Percentiles rank a stretch among this genome's conserved stretches.
phyloP scores from a whole-genome alignment of 92 coral and sea anemone genomes.

The Pocillopora meandrina region DNA sequence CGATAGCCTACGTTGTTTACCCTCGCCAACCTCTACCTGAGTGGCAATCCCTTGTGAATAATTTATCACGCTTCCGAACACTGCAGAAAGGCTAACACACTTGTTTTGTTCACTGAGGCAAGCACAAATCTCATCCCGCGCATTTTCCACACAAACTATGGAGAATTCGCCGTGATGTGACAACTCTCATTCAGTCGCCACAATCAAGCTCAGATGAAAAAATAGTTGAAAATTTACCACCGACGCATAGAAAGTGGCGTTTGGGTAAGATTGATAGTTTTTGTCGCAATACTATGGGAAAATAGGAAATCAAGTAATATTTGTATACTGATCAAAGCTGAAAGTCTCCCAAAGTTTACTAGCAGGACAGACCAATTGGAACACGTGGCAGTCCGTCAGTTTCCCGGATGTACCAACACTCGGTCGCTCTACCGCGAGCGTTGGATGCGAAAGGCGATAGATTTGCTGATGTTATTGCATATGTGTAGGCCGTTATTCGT shows the following conservation, averaged over 20 bases:
- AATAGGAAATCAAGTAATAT: not conserved
- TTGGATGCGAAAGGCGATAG: not conserved
- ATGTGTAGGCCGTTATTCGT: constrained; percentile 31
- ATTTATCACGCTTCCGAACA: constrained; percentile 4
- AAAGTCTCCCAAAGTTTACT: constrained; percentile 48
- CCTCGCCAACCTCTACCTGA: constrained; percentile 16
- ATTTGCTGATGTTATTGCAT: constrained; percentile 42
- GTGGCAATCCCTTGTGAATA: constrained; percentile 26
- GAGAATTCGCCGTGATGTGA: not conserved
- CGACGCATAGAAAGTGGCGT: not conserved
- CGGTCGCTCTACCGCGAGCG: constrained; percentile 27
- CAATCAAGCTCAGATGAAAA: too few species aligned
- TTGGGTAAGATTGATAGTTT: not conserved
- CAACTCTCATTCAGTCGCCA: too few species aligned
- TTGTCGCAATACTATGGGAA: too few species aligned
- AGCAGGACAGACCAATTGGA: constrained; percentile 77
- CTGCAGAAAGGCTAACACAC: constrained; percentile 17
- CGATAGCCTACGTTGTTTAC: constrained; percentile 25
- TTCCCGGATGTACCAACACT: constrained; percentile 92
- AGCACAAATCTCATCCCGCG: constrained; percentile 27
- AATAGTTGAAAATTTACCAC: too few species aligned
- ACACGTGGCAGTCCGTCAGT: constrained; percentile 80
- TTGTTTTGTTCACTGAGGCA: constrained; percentile 12
- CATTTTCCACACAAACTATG: not conserved
- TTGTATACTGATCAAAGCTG: not conserved